Percentiles rank a stretch among this genome's conserved stretches.
phyloP scores from a whole-genome alignment of 1,140 invertebrate species.

The Myzus persicae region DNA sequence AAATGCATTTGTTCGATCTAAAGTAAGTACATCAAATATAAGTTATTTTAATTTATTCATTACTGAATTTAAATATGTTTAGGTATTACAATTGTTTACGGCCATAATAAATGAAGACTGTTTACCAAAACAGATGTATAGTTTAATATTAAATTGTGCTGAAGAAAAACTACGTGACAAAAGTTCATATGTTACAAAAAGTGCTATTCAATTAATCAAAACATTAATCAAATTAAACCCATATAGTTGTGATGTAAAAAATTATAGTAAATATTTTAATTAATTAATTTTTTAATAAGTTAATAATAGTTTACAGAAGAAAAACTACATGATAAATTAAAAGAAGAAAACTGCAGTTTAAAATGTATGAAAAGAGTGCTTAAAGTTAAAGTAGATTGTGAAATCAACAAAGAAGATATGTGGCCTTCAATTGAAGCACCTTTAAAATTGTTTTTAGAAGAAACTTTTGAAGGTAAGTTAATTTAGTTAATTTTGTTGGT shows the following conservation, averaged over 20 bases:
- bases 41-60: not conserved
- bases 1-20: conserved; percentile 83
- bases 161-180: conserved; percentile 61
- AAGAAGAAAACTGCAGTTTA: conserved; percentile 6
- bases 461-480: conserved; percentile 23
- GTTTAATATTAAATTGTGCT: conserved; percentile 59
- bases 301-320: conserved; percentile 46
- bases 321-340: not conserved
- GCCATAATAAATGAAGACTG: conserved; percentile 60
- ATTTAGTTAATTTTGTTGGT: too few relatives aligned
- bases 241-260: conserved; percentile 61
- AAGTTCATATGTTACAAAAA: conserved; percentile 62
- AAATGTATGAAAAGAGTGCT: not conserved
- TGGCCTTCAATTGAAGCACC: conserved; percentile 5
- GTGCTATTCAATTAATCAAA: conserved; percentile 61
- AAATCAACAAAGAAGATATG: conserved; percentile 9
- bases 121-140: conserved; percentile 60
- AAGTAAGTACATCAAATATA: conserved; percentile 66
- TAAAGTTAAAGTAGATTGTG: not conserved
- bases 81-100: conserved; percentile 61
- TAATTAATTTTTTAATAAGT: not conserved
- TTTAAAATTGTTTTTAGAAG: conserved; percentile 29
- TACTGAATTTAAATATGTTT: conserved; percentile 37
- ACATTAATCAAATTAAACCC: conserved; percentile 61
- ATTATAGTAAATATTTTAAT: not conserved